Evolutionary conservation across 2,888 invertebrate species (phyloP).

Genomic region (Eudemis profundana): DNA sequence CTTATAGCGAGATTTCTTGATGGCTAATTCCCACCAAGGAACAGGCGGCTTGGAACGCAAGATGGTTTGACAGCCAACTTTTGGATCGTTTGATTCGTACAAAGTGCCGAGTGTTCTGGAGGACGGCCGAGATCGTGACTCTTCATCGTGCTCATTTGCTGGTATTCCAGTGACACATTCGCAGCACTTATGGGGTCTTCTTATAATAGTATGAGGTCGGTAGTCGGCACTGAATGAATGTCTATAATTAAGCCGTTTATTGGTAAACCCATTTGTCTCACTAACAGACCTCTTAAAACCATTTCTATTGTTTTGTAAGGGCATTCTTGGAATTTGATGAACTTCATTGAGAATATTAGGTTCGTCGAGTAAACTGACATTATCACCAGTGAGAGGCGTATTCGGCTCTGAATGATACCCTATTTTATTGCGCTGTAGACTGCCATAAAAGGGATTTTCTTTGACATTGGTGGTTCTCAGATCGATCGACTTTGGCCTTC

Average conservation of each 20-base stretch:
- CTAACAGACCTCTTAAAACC: constrained; percentile 78
- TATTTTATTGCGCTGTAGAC: constrained; percentile 74
- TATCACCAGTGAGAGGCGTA: constrained; percentile 74
- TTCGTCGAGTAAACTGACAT: constrained; percentile 64
- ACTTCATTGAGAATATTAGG: constrained; percentile 73
- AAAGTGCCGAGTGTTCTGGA: constrained; percentile 79
- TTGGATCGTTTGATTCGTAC: constrained; percentile 86
- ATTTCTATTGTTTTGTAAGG: constrained; percentile 77
- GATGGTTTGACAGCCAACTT: constrained; percentile 88
- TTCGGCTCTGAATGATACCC: constrained; percentile 83
- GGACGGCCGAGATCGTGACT: constrained; percentile 66
- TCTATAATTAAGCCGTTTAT: constrained; percentile 76
- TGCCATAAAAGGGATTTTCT: constrained; percentile 74
- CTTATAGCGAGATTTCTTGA: constrained; percentile 90
- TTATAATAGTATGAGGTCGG: constrained; percentile 64
- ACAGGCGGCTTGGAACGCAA: constrained; percentile 88
- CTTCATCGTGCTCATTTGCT: constrained; percentile 66
- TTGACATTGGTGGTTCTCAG: constrained; percentile 65
- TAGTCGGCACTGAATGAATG: constrained; percentile 81
- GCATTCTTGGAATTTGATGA: constrained; percentile 78
- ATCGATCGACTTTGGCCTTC: constrained; percentile 81
- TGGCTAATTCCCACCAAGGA: constrained; percentile 96
- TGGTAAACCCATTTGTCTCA: constrained; percentile 77
- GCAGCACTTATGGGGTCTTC: constrained; percentile 80
- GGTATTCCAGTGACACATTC: constrained; percentile 81